Percentiles rank a stretch among this genome's conserved stretches.
phyloP scores from a whole-genome alignment of 1,140 invertebrate genomes.

The Aphis craccivora region DNA sequence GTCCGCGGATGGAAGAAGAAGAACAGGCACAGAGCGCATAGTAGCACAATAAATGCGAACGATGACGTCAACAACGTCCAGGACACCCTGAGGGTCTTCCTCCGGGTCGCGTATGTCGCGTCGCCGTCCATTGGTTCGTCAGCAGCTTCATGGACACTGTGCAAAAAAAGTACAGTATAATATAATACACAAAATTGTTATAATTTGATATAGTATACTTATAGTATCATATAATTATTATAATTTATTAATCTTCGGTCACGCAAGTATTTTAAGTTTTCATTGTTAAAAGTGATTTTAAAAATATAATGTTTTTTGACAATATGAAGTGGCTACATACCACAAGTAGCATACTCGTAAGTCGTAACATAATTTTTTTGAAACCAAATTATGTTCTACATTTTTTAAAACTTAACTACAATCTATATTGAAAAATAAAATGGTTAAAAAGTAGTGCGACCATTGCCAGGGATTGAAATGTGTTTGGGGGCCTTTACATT shows the following conservation, averaged over 20 bases:
- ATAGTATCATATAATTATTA: not conserved
- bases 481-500: too few species aligned
- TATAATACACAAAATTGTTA: not conserved
- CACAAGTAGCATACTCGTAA: not conserved
- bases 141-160: conserved; percentile 33
- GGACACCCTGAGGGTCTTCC: not conserved
- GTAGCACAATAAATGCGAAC: conserved; percentile 37
- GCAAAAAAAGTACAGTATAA: not conserved
- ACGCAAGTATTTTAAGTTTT: not conserved
- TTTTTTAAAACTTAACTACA: too few species aligned
- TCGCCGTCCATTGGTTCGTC: conserved; percentile 30
- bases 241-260: not conserved
- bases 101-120: not conserved
- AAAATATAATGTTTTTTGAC: not conserved
- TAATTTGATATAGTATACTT: not conserved
- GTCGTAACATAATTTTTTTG: not conserved
- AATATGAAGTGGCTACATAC: not conserved
- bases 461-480: too few species aligned
- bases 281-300: not conserved
- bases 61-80: conserved; percentile 34
- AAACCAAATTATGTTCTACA: not conserved
- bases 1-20: not conserved
- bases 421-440: too few species aligned
- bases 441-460: too few species aligned
- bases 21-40: conserved; percentile 38